Percentiles rank a stretch among this genome's conserved stretches.
These are phyloP conservation scores for Charaxes varanes DNA, from an alignment of 1,140 invertebrate species.

Conservation along the genomic window DNA sequence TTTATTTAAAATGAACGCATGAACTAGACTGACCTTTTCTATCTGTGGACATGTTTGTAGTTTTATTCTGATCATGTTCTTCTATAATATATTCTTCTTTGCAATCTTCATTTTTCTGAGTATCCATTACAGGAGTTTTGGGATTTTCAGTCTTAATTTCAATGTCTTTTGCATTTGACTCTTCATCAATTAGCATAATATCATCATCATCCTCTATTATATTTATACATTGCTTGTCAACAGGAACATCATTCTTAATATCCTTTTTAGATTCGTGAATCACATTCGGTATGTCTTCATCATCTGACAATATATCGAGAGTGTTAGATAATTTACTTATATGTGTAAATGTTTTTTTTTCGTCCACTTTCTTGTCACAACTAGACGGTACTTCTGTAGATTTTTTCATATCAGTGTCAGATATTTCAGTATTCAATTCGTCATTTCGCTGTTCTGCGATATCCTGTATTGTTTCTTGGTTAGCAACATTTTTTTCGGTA, in stretches of 20 bases:
- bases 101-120: neutral
- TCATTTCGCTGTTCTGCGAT: neutral
- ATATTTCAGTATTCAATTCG: no score
- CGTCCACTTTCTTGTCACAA: constrained; percentile 12
- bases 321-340: constrained; percentile 51
- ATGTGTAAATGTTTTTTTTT: constrained; percentile 21
- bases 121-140: neutral
- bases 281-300: constrained; percentile 33
- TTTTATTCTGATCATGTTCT: neutral
- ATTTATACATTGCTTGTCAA: constrained; percentile 40
- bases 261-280: constrained; percentile 8
- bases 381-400: no score
- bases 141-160: constrained; percentile 1
- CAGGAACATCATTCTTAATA: neutral
- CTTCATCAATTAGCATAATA: constrained; percentile 18
- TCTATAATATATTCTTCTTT: constrained; percentile 8
- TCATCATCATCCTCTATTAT: constrained; percentile 24
- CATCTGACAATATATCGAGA: constrained; percentile 55
- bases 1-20: no score
- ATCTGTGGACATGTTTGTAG: neutral
- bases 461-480: no score
- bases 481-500: no score
- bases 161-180: constrained; percentile 5
- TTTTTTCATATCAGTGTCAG: no score
- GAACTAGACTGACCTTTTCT: neutral